Evolutionary conservation across 2,113 vertebrate genomes (phyloP), one percentile per base, ranked within the genome.

Genomic region (Neomonachus schauinslandi): DNA sequence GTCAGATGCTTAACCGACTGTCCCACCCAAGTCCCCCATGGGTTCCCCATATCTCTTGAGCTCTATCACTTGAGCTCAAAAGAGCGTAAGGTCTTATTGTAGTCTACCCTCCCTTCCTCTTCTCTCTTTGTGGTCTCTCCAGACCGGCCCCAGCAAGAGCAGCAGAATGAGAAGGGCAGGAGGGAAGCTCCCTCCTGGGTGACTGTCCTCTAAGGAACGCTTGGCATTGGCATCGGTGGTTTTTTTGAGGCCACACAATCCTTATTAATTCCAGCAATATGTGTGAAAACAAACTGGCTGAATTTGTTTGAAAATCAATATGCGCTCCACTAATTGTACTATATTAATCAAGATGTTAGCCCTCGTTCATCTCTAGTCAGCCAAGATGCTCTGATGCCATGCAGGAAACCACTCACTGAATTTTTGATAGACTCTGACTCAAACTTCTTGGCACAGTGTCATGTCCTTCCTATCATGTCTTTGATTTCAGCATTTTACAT

Each of bases 161-260:
- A n/a, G 14, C 10, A 53, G 33, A n/a, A 28, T 18, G 7, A 83
- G 42, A 53, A 2, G 0, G 19, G 21, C 8, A 4, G 1, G 3
- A 12, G 26, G 16, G 28, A 42, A 3, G 31, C 49, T 14, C 53
- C 3, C 4, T 13, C 6, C 15, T 31, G 2, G 4, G 5, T 4
- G 26, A 49, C 74, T n/a, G 6, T 11, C 6, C 36, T 65, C 19
- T 42, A 9, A 5, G 24, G 28, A 89, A 21, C 4, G n/a, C 18
- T 15, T 21, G 74, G 8, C 5, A 11, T 28, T 12, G 26, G 1
- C 3, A 16, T 28, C 31, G 12, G 19, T 4, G 10, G 51, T 24
- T 10, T 79, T 19, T 72, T 22, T 69, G 26, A 77, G 16, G 6
- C 3, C 19, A 6, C 1, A 4, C 4, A 18, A 3, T 42, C 13